Evolutionary conservation across 2,797 vertebrate species (phyloP).

Genomic region (Rachycentron canadum): DNA sequence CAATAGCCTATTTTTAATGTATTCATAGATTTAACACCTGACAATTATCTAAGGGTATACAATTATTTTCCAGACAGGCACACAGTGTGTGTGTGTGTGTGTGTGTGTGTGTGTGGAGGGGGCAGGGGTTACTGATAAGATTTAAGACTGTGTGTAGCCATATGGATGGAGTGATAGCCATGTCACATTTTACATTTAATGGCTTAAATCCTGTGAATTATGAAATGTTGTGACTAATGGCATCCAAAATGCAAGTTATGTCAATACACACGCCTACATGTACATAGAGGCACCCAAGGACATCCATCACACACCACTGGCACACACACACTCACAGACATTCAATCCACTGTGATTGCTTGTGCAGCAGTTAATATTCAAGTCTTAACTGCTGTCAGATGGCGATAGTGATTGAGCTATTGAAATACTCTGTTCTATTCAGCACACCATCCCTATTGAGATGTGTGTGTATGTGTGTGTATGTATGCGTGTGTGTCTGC

Average conservation of each 20-base stretch:
- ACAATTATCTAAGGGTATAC: slow-evolving; percentile 41
- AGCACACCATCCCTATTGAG: slow-evolving; percentile 4
- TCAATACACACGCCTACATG: slow-evolving; percentile 21
- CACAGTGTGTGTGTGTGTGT: neutral
- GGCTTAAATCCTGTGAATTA: slow-evolving; percentile 40
- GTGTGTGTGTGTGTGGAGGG: neutral
- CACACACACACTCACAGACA: slow-evolving; percentile 13
- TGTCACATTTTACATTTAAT: slow-evolving; percentile 44
- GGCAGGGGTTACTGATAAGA: neutral
- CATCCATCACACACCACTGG: slow-evolving; percentile 27
- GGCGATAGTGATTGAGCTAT: slow-evolving; percentile 61
- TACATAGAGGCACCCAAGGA: slow-evolving; percentile 17
- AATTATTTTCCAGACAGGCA: slow-evolving; percentile 47
- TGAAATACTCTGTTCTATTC: slow-evolving; percentile 54
- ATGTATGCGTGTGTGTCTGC: neutral
- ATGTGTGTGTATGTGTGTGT: neutral
- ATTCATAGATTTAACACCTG: slow-evolving; percentile 57
- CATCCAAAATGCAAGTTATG: slow-evolving; percentile 11
- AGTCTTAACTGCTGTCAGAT: slow-evolving; percentile 57
- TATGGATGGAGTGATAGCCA: slow-evolving; percentile 9
- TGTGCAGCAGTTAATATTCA: slow-evolving; percentile 59
- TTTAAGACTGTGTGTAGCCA: slow-evolving; percentile 18
- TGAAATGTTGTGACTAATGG: slow-evolving; percentile 42
- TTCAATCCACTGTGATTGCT: slow-evolving; percentile 38
- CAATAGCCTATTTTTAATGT: slow-evolving; percentile 48